Evolutionary conservation across 2,113 vertebrate genomes (phyloP).

Genomic region (Aptenodytes patagonicus): DNA sequence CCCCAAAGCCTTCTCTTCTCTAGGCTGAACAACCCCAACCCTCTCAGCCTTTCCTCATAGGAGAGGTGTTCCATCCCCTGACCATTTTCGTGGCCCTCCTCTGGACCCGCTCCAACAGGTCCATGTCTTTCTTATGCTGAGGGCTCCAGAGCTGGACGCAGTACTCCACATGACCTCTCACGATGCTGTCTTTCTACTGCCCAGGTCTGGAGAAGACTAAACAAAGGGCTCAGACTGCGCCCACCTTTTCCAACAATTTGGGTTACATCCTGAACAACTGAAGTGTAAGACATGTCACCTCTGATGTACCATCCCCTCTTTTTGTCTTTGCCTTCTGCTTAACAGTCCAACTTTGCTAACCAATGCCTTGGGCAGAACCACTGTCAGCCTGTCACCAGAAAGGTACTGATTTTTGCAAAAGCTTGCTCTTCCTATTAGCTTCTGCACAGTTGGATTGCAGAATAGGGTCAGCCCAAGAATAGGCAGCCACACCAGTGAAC

Average conservation of each 20-base stretch:
- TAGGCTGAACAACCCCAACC: too few species aligned
- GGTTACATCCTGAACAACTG: background rate
- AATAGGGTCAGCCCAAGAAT: background rate
- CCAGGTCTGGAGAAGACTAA: background rate
- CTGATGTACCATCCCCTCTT: background rate
- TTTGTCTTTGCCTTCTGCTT: background rate
- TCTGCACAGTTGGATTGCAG: background rate
- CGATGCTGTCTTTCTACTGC: background rate
- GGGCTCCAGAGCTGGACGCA: too few species aligned
- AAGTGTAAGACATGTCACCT: background rate
- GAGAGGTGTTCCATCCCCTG: too few species aligned
- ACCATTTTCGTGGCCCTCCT: too few species aligned
- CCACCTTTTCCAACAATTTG: background rate
- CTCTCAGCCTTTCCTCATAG: too few species aligned
- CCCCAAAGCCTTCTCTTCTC: too few species aligned
- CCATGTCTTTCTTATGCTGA: too few species aligned
- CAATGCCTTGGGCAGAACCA: background rate
- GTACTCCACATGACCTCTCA: background rate
- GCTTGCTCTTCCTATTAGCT: background rate
- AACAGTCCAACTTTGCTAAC: background rate
- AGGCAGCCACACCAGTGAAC: background rate
- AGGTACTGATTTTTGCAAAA: background rate
- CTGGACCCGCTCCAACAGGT: too few species aligned
- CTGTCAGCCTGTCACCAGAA: background rate
- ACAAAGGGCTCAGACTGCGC: background rate